phyloP scores from a whole-genome alignment of 2,797 vertebrate species.

The Buphagus erythrorhynchus region DNA sequence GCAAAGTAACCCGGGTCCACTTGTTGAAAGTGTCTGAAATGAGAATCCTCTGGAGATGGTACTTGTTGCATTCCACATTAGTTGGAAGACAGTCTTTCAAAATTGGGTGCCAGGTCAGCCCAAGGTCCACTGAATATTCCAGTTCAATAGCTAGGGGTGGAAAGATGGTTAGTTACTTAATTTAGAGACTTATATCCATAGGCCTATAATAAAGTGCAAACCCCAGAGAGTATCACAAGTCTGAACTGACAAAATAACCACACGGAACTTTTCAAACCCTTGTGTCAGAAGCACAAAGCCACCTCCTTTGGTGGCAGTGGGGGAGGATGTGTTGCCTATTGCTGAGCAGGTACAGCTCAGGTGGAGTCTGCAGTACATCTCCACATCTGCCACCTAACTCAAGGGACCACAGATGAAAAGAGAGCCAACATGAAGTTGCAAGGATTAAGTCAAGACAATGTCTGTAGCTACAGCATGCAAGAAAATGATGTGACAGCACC shows the following conservation, averaged over 20 bases:
- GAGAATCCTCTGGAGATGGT: slow-evolving; percentile 91
- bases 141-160: slow-evolving; percentile 88
- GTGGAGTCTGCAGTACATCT: neutral
- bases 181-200: neutral
- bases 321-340: neutral
- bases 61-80: slow-evolving; percentile 91
- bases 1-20: slow-evolving; percentile 94
- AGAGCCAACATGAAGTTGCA: neutral
- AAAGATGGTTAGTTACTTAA: neutral
- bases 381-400: accelerated
- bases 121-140: slow-evolving; percentile 95
- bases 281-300: neutral
- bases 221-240: neutral
- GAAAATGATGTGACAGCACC: neutral
- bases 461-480: neutral
- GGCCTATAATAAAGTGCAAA: neutral
- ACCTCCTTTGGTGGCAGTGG: neutral
- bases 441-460: neutral
- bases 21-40: slow-evolving; percentile 97
- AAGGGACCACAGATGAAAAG: neutral
- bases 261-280: neutral
- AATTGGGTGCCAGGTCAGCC: slow-evolving; percentile 90
- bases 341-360: neutral
- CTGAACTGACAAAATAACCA: neutral
- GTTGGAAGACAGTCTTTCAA: slow-evolving; percentile 93